Conservation (phyloP, 2,888 invertebrate species). For the Volucella zonaria region DNA sequence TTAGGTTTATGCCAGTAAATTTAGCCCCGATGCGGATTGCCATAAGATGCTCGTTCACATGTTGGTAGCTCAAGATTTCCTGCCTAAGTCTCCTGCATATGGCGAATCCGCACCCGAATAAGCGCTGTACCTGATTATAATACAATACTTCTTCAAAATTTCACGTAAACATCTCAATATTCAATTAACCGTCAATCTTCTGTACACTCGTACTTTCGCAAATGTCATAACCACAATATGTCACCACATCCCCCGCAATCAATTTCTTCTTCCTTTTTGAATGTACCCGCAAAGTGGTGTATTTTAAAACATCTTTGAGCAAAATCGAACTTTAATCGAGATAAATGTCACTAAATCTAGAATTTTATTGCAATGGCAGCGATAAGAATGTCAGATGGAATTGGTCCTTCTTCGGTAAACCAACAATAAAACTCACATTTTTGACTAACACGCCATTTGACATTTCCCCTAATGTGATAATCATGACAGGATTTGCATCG, state of each 20-base stretch:
- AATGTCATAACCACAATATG: slow-evolving; percentile 49
- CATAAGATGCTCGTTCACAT: too few species aligned
- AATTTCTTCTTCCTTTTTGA: neutral
- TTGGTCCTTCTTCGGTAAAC: slow-evolving; percentile 20
- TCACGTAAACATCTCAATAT: too few species aligned
- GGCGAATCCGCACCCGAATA: too few species aligned
- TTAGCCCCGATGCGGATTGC: too few species aligned
- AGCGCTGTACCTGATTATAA: too few species aligned
- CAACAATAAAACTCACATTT: slow-evolving; percentile 60
- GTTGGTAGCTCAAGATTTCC: too few species aligned
- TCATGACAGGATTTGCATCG: slow-evolving; percentile 51
- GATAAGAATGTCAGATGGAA: slow-evolving; percentile 46
- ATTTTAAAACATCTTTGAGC: neutral
- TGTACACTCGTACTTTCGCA: neutral
- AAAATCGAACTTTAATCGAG: slow-evolving; percentile 71
- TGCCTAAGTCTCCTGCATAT: too few species aligned
- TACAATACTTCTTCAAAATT: too few species aligned
- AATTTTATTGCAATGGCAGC: slow-evolving; percentile 60
- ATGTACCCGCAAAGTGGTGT: neutral
- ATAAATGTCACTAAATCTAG: slow-evolving; percentile 45
- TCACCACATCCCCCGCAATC: slow-evolving; percentile 32
- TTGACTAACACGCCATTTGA: slow-evolving; percentile 53
- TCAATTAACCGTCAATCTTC: too few species aligned
- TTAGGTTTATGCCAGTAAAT: too few species aligned
- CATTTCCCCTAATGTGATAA: slow-evolving; percentile 53